phyloP scores from a whole-genome alignment of 2,888 invertebrate genomes.

The Ptychoptera contaminata region DNA sequence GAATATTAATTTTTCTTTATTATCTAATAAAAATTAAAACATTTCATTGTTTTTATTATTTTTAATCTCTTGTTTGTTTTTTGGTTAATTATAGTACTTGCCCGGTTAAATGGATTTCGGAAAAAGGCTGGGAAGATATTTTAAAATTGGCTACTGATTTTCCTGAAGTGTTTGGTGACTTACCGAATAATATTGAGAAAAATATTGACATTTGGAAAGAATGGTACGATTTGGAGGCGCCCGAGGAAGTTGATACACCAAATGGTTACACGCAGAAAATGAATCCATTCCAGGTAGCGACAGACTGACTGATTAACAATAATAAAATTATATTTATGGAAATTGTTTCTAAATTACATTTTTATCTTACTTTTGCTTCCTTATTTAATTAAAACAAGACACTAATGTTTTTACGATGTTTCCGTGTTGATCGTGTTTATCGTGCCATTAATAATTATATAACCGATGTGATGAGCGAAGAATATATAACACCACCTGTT shows the following conservation, averaged over 20 bases:
- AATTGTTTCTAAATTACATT: background rate
- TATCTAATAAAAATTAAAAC: background rate
- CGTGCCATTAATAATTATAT: slow-evolving; percentile 74
- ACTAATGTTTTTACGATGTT: slow-evolving; percentile 74
- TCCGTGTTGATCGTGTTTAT: slow-evolving; percentile 78
- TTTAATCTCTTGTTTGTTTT: too few relatives aligned
- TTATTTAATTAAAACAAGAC: slow-evolving; percentile 26
- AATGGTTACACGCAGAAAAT: slow-evolving; percentile 48
- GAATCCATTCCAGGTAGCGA: slow-evolving; percentile 41
- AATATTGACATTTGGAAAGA: slow-evolving; percentile 43
- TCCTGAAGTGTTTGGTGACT: slow-evolving; percentile 41
- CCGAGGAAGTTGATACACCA: slow-evolving; percentile 58
- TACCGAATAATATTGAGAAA: slow-evolving; percentile 46
- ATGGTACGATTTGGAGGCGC: slow-evolving; percentile 74
- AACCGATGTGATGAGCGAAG: slow-evolving; percentile 66
- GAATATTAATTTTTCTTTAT: background rate
- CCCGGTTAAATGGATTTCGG: slow-evolving; percentile 57
- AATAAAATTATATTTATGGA: background rate
- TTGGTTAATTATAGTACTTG: slow-evolving; percentile 25
- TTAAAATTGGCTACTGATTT: slow-evolving; percentile 56
- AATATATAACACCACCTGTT: slow-evolving; percentile 78
- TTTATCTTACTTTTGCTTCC: slow-evolving; percentile 20
- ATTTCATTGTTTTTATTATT: too few relatives aligned
- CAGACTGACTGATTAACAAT: slow-evolving; percentile 8
- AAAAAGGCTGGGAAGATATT: slow-evolving; percentile 70